phyloP scores from a whole-genome alignment of 2,113 vertebrate species.

The Passerina amoena region DNA sequence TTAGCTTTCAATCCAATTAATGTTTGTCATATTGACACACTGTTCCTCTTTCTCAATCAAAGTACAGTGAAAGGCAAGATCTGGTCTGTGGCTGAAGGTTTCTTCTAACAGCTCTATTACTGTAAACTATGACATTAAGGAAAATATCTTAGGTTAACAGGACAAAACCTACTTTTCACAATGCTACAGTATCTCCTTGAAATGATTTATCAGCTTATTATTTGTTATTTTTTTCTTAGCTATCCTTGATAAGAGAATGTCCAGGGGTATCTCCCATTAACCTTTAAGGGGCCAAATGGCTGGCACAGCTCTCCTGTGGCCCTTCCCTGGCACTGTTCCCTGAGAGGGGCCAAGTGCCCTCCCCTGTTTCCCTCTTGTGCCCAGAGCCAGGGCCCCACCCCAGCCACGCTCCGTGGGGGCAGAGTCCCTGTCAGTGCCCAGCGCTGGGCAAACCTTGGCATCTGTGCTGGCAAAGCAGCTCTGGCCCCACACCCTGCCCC shows the following conservation, averaged over 20 bases:
- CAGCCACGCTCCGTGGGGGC: not conserved
- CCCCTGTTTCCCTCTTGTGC: not conserved
- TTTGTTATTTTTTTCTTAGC: not conserved
- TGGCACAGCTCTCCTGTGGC: not conserved
- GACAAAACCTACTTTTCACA: not conserved
- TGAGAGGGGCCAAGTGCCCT: not conserved
- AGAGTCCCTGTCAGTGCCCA: not conserved
- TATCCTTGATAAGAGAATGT: not conserved
- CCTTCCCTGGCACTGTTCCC: not conserved
- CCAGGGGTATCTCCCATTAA: not conserved
- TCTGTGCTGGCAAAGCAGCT: not conserved
- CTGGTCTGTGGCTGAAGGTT: not conserved
- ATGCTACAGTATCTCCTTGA: not conserved
- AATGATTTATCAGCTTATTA: not conserved
- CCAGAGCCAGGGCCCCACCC: not conserved
- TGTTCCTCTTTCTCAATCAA: not conserved
- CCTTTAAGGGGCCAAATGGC: not conserved
- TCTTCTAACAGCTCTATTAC: not conserved
- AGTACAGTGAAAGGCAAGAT: not conserved
- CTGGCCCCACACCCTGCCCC: not conserved
- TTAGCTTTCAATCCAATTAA: conserved; percentile 13
- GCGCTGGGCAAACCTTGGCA: not conserved
- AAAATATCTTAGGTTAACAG: not conserved
- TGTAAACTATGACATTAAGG: not conserved
- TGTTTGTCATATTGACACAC: not conserved